Conservation (phyloP, 2,113 vertebrate species). For the Pterocles gutturalis region DNA sequence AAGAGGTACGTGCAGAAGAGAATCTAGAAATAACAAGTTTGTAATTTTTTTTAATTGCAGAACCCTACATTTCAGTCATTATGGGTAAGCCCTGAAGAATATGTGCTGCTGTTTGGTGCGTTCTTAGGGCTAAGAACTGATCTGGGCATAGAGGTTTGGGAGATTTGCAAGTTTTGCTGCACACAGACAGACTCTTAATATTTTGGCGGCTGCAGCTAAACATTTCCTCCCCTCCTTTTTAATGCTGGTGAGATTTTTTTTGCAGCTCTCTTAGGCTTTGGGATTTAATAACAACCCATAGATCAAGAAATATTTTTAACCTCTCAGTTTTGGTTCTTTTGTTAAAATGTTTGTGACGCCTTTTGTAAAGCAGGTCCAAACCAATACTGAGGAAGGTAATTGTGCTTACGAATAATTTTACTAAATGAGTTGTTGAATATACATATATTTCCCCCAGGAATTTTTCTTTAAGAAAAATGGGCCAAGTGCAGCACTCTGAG, state of each 20-base stretch:
- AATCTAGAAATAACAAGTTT: neutral
- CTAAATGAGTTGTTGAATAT: neutral
- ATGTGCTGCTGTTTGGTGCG: neutral
- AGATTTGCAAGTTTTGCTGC: neutral
- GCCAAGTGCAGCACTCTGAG: neutral
- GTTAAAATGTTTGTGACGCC: neutral
- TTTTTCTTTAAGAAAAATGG: neutral
- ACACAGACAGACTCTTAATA: neutral
- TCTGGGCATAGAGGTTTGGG: neutral
- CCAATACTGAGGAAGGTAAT: neutral
- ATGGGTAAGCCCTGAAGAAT: neutral
- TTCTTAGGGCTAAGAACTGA: neutral
- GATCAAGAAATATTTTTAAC: neutral
- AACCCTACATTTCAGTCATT: neutral
- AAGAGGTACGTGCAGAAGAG: neutral
- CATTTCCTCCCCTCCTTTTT: neutral
- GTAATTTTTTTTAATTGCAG: neutral
- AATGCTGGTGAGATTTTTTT: neutral
- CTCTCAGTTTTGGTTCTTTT: neutral
- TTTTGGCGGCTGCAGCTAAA: neutral
- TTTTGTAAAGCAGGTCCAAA: neutral
- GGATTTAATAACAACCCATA: neutral
- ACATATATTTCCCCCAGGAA: neutral
- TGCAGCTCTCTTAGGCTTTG: neutral
- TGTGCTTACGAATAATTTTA: fast-evolving